phyloP scores from a whole-genome alignment of 2,113 vertebrate species.

The Silurus glanis region DNA sequence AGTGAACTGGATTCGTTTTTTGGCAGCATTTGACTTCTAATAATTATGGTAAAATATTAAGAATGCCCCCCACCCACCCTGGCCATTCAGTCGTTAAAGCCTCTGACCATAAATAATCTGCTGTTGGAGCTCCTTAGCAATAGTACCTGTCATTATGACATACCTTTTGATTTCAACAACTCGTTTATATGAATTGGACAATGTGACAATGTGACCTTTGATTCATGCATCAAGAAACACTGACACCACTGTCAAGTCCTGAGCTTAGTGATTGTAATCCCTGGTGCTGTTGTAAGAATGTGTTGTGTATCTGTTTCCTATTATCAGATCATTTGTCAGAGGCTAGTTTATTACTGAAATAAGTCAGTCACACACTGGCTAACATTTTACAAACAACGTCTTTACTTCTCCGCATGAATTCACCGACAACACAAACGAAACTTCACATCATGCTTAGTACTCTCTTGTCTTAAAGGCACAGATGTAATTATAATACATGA shows the following conservation, averaged over 20 bases:
- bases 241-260: neutral
- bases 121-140: neutral
- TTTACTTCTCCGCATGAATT: too few relatives aligned
- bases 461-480: too few relatives aligned
- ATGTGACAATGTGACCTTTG: neutral
- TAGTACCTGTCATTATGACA: neutral
- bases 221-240: neutral
- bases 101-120: neutral
- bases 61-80: slow-evolving; percentile 1
- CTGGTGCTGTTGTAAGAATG: neutral
- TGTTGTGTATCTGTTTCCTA: too few relatives aligned
- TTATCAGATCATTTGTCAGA: too few relatives aligned
- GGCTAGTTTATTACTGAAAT: too few relatives aligned
- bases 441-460: too few relatives aligned
- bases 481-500: too few relatives aligned
- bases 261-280: neutral
- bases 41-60: slow-evolving; percentile 38
- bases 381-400: too few relatives aligned
- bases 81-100: slow-evolving; percentile 22
- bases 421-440: too few relatives aligned
- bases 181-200: neutral
- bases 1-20: neutral
- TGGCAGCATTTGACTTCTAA: slow-evolving; percentile 32
- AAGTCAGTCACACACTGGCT: too few relatives aligned
- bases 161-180: neutral